Evolutionary conservation across 2,888 invertebrate genomes (phyloP).

Genomic region (Nephrotoma guestfalica): DNA sequence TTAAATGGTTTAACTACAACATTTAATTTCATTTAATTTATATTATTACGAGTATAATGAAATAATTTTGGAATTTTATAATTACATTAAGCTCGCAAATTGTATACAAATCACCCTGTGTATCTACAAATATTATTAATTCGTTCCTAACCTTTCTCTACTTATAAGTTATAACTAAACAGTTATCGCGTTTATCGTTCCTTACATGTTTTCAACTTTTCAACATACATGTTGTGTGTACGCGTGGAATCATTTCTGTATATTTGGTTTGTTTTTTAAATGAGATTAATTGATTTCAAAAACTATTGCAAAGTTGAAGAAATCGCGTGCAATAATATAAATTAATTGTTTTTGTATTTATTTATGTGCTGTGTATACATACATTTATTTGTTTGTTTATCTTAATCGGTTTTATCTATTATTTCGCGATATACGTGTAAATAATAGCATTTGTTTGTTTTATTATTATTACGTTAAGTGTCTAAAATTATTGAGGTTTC

Average conservation of each 20-base stretch:
- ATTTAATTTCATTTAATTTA: neutral
- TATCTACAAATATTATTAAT: neutral
- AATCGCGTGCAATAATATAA: neutral
- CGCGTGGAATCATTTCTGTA: neutral
- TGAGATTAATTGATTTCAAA: neutral
- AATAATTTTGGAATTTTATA: neutral
- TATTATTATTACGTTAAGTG: neutral
- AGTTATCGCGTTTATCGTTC: neutral
- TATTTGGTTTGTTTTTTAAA: neutral
- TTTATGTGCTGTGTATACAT: too few relatives aligned
- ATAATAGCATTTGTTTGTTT: neutral
- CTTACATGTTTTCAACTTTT: neutral
- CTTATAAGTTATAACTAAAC: neutral
- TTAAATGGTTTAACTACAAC: neutral
- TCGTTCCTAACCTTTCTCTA: neutral
- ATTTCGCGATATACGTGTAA: neutral
- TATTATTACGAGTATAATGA: neutral
- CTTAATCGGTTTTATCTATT: neutral
- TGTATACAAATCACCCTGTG: neutral
- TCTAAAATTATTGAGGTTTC: neutral
- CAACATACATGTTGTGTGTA: neutral
- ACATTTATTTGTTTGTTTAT: neutral
- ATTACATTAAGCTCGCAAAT: neutral
- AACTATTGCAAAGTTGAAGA: neutral
- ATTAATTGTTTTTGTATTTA: neutral